Base-by-base conservation (phyloP, 2,113 vertebrate genomes). In the Hyla sarda region DNA sequence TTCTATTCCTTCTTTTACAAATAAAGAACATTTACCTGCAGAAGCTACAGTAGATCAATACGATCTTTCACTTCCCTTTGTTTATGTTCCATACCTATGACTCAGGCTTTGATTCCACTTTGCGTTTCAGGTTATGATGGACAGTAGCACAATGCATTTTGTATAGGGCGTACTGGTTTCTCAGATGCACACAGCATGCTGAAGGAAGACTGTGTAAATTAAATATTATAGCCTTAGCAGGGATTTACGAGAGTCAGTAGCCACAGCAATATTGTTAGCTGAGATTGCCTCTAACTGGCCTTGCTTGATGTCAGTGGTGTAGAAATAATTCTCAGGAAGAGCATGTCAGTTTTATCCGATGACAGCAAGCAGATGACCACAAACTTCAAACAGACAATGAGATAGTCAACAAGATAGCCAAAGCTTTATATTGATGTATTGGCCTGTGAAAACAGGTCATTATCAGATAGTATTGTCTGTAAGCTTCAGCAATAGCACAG, bases 391-490 rank as follows among this genome's bases (percentile, higher is more conserved):
- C 47, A 86, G 58, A 86, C 84, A 86, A 80, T 80, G 62, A 79
- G 77, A 86, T 86, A 79, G 50, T 86, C 76, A 81, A 58, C 84
- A 80, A 86, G 84, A 79, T 86, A 86, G 25, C 50, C 37, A 72
- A 58, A 11, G 54, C 71, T 80, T 86, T 65, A 86, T 86, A 80
- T 71, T 86, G 84, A 56, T 81, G 50, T 80, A 80, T 60, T 72
- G 76, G 67, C 25, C 76, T 80, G 65, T 86, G 76, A 32, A 78
- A 69, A 85, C 58, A 12, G 47, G 60, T 85, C 58, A 79, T 77
- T 75, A 84, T 84, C 75, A 79, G 84, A 80, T 86, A 86, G 50
- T 58, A 86, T 86, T 86, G 84, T 86, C 62, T 86, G 84, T 71
- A 69, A 86, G 75, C 76, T 72, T 30, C 30, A 80, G 75, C 60